phyloP scores from a whole-genome alignment of 1,140 invertebrate genomes.

The Chrysopa pallens region DNA sequence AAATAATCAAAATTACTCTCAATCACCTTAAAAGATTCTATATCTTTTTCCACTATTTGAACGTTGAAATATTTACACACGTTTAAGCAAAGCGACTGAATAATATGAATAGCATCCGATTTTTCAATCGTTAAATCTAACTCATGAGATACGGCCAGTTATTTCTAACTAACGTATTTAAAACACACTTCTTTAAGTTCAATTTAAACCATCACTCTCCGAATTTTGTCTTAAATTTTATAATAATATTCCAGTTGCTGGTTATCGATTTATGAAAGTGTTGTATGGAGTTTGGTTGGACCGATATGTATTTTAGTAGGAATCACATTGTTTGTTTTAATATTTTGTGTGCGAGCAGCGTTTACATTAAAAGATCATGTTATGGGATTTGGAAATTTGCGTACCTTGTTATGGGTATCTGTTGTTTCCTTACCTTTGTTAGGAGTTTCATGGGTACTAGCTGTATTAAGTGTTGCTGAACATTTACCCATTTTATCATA shows the following conservation, averaged over 20 bases:
- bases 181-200: too few species aligned
- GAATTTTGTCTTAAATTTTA: too few species aligned
- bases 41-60: too few species aligned
- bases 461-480: slow-evolving; percentile 63
- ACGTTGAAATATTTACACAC: too few species aligned
- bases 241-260: slow-evolving; percentile 53
- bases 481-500: slow-evolving; percentile 51
- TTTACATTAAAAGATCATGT: slow-evolving; percentile 82
- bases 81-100: too few species aligned
- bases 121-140: too few species aligned
- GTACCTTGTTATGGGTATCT: slow-evolving; percentile 69
- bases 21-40: too few species aligned
- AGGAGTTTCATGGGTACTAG: slow-evolving; percentile 62
- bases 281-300: slow-evolving; percentile 80
- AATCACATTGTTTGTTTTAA: slow-evolving; percentile 61
- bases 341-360: slow-evolving; percentile 73
- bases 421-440: slow-evolving; percentile 60
- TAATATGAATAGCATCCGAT: too few species aligned
- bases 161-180: too few species aligned
- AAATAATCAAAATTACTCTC: too few species aligned
- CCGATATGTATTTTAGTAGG: slow-evolving; percentile 60
- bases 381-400: slow-evolving; percentile 76
- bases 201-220: too few species aligned
- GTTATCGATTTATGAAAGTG: slow-evolving; percentile 81
- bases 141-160: too few species aligned